These are phyloP conservation scores for Drosophila nannoptera DNA, from an alignment of 1,140 invertebrate species.

Conservation along the genomic window DNA sequence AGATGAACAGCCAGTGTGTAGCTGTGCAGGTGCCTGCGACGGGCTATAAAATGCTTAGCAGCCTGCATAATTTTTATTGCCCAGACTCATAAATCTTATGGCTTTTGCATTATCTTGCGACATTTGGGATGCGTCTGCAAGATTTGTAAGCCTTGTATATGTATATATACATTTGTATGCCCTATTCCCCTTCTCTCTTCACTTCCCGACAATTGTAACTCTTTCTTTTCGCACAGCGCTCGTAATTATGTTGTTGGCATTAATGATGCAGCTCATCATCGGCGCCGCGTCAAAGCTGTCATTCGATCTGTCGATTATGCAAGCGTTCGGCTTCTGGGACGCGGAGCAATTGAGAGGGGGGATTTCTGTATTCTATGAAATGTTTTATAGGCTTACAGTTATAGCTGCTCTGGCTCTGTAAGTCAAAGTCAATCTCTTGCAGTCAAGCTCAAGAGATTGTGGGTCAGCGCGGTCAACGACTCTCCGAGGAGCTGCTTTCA, in stretches of 20 bases:
- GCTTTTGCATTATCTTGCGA: slow-evolving; percentile 49
- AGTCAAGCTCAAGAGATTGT: background rate
- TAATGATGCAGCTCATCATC: slow-evolving; percentile 68
- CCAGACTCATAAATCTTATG: slow-evolving; percentile 59
- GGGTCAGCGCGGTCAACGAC: slow-evolving; percentile 26
- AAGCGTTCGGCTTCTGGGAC: slow-evolving; percentile 15
- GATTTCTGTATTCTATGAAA: too few relatives aligned
- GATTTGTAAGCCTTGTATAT: slow-evolving; percentile 36
- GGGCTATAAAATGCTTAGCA: slow-evolving; percentile 51
- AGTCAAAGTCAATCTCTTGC: slow-evolving; percentile 14
- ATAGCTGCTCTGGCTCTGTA: too few relatives aligned
- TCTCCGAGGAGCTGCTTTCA: slow-evolving; percentile 25
- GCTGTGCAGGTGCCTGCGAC: background rate
- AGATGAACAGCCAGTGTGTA: background rate
- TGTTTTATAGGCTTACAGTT: too few relatives aligned
- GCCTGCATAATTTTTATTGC: slow-evolving; percentile 72
- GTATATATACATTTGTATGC: slow-evolving; percentile 5
- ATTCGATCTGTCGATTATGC: slow-evolving; percentile 49
- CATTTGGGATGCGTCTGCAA: slow-evolving; percentile 49
- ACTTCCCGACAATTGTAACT: slow-evolving; percentile 5
- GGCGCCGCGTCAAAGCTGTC: slow-evolving; percentile 31
- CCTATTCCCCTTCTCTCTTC: background rate
- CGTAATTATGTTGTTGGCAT: slow-evolving; percentile 71
- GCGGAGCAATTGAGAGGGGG: background rate
- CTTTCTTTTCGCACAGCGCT: slow-evolving; percentile 65